Base-by-base conservation (phyloP, 1,140 invertebrate genomes). In the Anoplophora glabripennis region DNA sequence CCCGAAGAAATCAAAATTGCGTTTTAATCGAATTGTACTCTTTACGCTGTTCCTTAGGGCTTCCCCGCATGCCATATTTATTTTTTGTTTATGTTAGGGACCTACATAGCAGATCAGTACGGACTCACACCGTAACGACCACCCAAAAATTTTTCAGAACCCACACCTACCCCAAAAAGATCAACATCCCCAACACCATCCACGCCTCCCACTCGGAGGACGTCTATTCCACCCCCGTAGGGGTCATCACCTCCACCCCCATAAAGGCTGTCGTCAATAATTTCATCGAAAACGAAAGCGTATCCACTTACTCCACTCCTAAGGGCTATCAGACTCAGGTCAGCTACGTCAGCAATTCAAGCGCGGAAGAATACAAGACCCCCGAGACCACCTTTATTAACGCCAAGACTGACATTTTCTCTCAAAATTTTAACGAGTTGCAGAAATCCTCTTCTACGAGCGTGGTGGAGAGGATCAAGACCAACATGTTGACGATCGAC, bases 361-460 rank as follows among this genome's bases (percentile, higher is more conserved):
- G 64, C 45, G 65, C 33, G 35, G 68, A 70, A 9, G 56, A 67
- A 48, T 73, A 68, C 54, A 49, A 60, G 34, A 73, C 72, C 0
- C 70, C 72, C 0, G 67, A 72, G 12, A 53, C 37, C 15, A 53
- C 35, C 4, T 54, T 44, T 40, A 52, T 63, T 15, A 48, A 62
- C 37, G 15, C 42, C 21, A 58, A 51, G n/a, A 55, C 45, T 9
- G 62, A 69, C 53, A 17, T 65, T 17, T 72, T 70, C 40, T 48
- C 63, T 36, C 51, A 59, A 17, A 65, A 68, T 53, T 72, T 72
- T 35, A 66, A 64, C 56, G 61, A 64, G 33, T 47, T 71, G 38
- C 68, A 67, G 54, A 73, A 73, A 55, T 70, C 68, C 4, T 66
- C 61, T 10, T 71, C 72, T 7, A 67, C 60, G 10, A 65, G 49